Conservation (phyloP, 2,113 vertebrate species). For the Illadopsis cleaveri region DNA sequence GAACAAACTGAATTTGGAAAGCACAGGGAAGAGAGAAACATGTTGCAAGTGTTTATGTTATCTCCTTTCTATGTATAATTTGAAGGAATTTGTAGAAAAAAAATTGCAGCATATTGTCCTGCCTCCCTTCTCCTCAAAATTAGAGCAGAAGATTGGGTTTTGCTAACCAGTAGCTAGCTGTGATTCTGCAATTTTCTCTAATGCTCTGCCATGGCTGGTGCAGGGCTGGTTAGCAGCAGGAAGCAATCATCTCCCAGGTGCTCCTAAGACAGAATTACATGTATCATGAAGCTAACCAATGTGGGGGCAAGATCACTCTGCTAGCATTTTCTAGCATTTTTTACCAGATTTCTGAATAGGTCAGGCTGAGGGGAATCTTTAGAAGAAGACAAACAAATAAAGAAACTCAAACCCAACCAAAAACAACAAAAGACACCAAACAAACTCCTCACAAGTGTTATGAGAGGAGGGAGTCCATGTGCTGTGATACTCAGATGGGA, state of each 20-base stretch:
- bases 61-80: neutral
- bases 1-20: neutral
- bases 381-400: neutral
- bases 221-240: neutral
- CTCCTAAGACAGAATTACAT: neutral
- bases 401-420: neutral
- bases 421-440: neutral
- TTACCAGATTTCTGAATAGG: neutral
- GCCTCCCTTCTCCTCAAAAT: neutral
- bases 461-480: neutral
- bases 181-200: neutral
- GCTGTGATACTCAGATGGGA: neutral
- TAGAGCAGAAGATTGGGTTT: neutral
- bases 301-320: neutral
- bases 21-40: neutral
- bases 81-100: neutral
- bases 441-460: neutral
- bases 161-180: neutral
- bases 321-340: neutral
- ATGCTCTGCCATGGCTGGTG: neutral
- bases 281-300: neutral
- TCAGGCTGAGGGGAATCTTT: neutral
- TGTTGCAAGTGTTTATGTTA: neutral
- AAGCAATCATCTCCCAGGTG: neutral
- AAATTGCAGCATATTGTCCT: neutral